Evolutionary conservation across 2,888 invertebrate species (phyloP).

Genomic region (Sisyra nigra): DNA sequence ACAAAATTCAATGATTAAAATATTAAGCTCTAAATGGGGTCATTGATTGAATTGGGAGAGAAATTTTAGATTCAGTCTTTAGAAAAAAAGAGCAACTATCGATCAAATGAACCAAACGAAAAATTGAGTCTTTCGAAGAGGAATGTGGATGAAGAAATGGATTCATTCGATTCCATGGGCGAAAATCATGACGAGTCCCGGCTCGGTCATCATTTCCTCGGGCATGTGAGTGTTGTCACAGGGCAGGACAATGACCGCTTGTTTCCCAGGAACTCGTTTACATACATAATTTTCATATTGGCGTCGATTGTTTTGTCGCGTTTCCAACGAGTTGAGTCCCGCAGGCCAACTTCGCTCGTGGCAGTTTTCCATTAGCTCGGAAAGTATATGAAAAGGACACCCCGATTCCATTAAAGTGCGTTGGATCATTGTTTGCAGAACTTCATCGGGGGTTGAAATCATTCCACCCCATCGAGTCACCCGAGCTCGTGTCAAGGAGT

Average conservation of each 20-base stretch:
- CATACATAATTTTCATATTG: constrained; percentile 91
- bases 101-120: no score
- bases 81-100: no score
- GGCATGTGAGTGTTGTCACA: constrained; percentile 93
- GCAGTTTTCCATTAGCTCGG: constrained; percentile 93
- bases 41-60: no score
- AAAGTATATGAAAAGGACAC: constrained; percentile 84
- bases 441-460: constrained; percentile 95
- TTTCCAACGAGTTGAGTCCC: constrained; percentile 82
- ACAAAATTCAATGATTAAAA: no score
- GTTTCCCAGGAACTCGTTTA: constrained; percentile 87
- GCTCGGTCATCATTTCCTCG: constrained; percentile 91
- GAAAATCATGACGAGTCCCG: constrained; percentile 95
- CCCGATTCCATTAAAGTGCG: constrained; percentile 84
- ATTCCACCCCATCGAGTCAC: constrained; percentile 97
- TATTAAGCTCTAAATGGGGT: no score
- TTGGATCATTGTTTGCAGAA: constrained; percentile 85
- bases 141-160: no score
- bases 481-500: constrained; percentile 62
- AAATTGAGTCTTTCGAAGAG: no score
- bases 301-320: constrained; percentile 82
- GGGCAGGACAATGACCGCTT: constrained; percentile 85
- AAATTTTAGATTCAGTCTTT: no score
- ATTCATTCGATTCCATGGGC: constrained; percentile 83
- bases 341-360: constrained; percentile 93